These are phyloP conservation scores for Dynastes tityus DNA, from an alignment of 2,888 invertebrate genomes.

Conservation along the genomic window DNA sequence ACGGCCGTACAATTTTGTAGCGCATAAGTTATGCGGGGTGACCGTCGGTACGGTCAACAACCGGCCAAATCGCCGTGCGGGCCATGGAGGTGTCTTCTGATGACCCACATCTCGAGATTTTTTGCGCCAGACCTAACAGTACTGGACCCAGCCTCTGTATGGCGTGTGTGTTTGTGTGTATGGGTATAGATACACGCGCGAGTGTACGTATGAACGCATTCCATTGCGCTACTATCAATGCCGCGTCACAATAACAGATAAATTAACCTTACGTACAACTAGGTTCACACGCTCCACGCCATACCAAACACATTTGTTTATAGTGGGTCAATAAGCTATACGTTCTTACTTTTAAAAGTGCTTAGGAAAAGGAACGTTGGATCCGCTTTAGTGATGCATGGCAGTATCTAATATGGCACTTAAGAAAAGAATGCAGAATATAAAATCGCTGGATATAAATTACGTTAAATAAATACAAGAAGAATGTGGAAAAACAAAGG, in stretches of 20 bases:
- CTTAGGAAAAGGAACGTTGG: conserved; percentile 17
- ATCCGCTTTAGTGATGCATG: not conserved
- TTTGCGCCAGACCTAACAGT: conserved; percentile 65
- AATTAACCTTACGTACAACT: conserved; percentile 44
- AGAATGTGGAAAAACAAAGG: too few species aligned
- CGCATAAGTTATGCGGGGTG: conserved; percentile 63
- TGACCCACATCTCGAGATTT: conserved; percentile 64
- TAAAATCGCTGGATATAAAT: too few species aligned
- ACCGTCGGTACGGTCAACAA: conserved; percentile 67
- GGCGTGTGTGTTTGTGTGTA: conserved; percentile 31
- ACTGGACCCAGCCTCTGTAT: conserved; percentile 63
- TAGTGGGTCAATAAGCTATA: conserved; percentile 37
- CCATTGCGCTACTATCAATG: conserved; percentile 53
- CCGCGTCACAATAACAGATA: conserved; percentile 51
- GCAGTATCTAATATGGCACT: not conserved
- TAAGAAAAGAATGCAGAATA: not conserved
- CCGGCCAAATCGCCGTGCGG: conserved; percentile 67
- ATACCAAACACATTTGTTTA: conserved; percentile 13
- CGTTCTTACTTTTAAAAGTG: conserved; percentile 28
- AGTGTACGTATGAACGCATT: conserved; percentile 57
- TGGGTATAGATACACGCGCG: conserved; percentile 42
- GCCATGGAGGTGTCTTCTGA: conserved; percentile 65
- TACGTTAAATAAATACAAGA: too few species aligned
- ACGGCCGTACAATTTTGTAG: conserved; percentile 58
- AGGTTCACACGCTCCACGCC: conserved; percentile 48